Conservation (phyloP, 2,797 vertebrate species). For the Typhlichthys subterraneus region DNA sequence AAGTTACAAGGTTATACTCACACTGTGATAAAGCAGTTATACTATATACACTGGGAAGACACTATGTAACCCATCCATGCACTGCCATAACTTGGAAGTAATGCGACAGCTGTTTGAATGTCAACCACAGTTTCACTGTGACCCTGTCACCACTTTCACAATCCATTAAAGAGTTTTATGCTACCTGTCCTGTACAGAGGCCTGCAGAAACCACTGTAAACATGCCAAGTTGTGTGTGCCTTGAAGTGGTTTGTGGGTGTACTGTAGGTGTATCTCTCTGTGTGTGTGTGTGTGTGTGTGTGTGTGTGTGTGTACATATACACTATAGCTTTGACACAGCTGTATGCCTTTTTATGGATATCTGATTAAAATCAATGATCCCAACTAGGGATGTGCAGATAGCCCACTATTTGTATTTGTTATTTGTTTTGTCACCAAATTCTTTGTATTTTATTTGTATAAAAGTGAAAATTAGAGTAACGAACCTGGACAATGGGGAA, state of each 20-base stretch:
- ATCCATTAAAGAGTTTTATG: constrained; percentile 40
- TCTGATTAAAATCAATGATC: too few species aligned
- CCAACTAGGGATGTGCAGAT: too few species aligned
- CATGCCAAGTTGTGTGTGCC: not conserved
- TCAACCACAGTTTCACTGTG: constrained; percentile 29
- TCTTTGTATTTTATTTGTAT: too few species aligned
- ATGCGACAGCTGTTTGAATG: constrained; percentile 23
- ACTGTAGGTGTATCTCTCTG: too few species aligned
- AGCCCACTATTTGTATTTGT: too few species aligned
- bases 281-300: not conserved
- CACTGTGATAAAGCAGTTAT: constrained; percentile 24
- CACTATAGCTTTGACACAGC: too few species aligned
- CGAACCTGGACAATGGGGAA: too few species aligned
- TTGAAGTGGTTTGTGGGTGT: not conserved
- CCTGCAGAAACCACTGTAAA: not conserved
- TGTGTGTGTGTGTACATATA: constrained; percentile 3
- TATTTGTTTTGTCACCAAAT: too few species aligned
- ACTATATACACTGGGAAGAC: constrained; percentile 5
- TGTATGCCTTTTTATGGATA: too few species aligned
- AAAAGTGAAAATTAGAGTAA: too few species aligned
- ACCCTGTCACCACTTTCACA: constrained; percentile 32
- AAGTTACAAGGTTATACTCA: constrained; percentile 10
- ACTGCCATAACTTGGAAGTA: constrained; percentile 18
- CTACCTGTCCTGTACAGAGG: constrained; percentile 10
- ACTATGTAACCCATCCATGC: constrained; percentile 20